Conservation (phyloP, 2,888 invertebrate species). For the Drosophila siamana region DNA sequence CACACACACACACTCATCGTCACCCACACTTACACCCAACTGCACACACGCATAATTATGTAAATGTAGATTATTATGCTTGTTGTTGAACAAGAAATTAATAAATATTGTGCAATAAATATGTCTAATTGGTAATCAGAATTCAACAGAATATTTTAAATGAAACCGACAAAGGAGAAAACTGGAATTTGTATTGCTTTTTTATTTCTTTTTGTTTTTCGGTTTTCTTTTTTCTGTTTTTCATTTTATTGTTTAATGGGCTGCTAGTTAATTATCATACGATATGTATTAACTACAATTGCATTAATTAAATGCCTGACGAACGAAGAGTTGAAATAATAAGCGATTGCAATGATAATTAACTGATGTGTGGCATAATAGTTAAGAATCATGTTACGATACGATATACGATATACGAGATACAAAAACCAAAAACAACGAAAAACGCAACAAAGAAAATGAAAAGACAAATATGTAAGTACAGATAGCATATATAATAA, state of each 20-base stretch:
- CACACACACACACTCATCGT: slow-evolving; percentile 7
- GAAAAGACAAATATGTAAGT: slow-evolving; percentile 9
- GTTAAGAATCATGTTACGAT: slow-evolving; percentile 44
- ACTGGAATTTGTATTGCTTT: background rate
- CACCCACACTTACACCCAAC: slow-evolving; percentile 6
- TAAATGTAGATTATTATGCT: slow-evolving; percentile 10
- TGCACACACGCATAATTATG: slow-evolving; percentile 6
- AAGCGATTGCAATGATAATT: slow-evolving; percentile 8
- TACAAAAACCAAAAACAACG: background rate
- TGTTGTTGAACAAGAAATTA: slow-evolving; percentile 21
- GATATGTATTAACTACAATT: slow-evolving; percentile 49
- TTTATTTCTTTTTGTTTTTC: background rate
- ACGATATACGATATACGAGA: slow-evolving; percentile 37
- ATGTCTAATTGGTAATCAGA: slow-evolving; percentile 31
- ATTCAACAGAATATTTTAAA: slow-evolving; percentile 21
- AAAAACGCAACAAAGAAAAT: slow-evolving; percentile 2
- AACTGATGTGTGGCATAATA: slow-evolving; percentile 17
- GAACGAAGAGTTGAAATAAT: background rate
- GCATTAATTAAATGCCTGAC: slow-evolving; percentile 37
- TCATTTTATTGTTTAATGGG: slow-evolving; percentile 21
- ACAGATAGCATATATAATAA: slow-evolving; percentile 15
- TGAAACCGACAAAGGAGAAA: background rate
- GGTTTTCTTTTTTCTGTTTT: background rate
- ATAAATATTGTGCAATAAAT: slow-evolving; percentile 26
- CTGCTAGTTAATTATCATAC: slow-evolving; percentile 54